phyloP scores from a whole-genome alignment of 1,140 invertebrate species.

The Melanaphis sacchari region DNA sequence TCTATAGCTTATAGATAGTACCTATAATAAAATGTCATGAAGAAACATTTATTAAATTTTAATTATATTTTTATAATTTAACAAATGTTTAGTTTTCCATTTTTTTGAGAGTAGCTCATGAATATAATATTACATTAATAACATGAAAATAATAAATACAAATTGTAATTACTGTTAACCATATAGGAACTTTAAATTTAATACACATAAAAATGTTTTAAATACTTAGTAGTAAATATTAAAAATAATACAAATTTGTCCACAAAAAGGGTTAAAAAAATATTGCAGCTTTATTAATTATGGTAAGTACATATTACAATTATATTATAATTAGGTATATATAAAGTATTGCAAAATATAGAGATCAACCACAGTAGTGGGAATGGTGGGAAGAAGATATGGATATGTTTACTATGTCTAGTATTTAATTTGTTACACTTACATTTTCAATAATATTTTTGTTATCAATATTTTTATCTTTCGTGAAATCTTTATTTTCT shows the following conservation, averaged over 20 bases:
- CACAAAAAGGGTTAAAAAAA: not conserved
- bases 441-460: not conserved
- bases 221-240: not conserved
- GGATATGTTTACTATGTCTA: not conserved
- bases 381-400: not conserved
- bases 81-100: not conserved
- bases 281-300: not conserved
- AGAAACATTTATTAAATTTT: not conserved
- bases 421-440: constrained; percentile 8
- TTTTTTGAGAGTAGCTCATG: not conserved
- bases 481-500: not conserved
- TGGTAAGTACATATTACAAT: constrained; percentile 16
- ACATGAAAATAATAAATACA: constrained; percentile 24
- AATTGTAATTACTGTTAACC: not conserved
- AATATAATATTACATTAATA: not conserved
- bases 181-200: constrained; percentile 50
- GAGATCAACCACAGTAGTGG: constrained; percentile 24
- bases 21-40: not conserved
- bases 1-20: not conserved
- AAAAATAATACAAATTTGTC: constrained; percentile 23
- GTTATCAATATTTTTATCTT: not conserved
- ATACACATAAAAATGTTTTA: constrained; percentile 6
- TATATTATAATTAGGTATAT: not conserved
- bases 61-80: not conserved
- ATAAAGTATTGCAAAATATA: constrained; percentile 23